Conservation (phyloP, 2,113 vertebrate species). For the Vanacampus margaritifer region DNA sequence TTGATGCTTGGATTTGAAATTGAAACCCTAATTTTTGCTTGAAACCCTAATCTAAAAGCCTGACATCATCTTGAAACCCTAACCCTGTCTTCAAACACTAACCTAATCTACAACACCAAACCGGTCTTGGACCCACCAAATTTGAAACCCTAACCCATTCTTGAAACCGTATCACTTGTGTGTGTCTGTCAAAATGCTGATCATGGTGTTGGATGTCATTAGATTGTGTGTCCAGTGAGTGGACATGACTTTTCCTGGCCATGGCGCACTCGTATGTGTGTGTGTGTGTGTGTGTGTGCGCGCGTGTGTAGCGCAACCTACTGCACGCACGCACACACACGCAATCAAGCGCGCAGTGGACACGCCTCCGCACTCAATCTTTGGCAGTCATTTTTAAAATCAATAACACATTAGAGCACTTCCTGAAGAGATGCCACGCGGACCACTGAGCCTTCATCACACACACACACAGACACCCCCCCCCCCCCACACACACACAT, state of each 20-base stretch:
- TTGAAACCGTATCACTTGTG: no score
- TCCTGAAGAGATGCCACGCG: constrained; percentile 35
- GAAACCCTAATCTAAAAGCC: no score
- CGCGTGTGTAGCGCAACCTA: not conserved
- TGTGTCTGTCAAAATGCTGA: no score
- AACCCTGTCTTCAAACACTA: not conserved
- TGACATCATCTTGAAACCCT: not conserved
- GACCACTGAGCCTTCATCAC: constrained; percentile 31
- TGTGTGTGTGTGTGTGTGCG: not conserved
- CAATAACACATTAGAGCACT: constrained; percentile 61
- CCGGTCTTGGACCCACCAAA: not conserved
- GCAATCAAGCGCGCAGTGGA: constrained; percentile 16
- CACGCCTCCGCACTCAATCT: constrained; percentile 28
- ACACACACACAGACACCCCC: constrained; percentile 1
- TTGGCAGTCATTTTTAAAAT: constrained; percentile 42
- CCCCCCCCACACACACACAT: not conserved
- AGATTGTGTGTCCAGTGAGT: not conserved
- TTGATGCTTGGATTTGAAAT: no score
- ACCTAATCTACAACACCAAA: no score
- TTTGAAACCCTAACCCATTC: not conserved
- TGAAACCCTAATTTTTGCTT: no score
- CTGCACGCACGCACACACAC: constrained; percentile 3
- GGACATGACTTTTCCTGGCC: not conserved
- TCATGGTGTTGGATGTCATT: no score
- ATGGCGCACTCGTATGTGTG: no score